These are phyloP conservation scores for Megaceryle torquata DNA, from an alignment of 2,113 vertebrate species.

Conservation along the genomic window DNA sequence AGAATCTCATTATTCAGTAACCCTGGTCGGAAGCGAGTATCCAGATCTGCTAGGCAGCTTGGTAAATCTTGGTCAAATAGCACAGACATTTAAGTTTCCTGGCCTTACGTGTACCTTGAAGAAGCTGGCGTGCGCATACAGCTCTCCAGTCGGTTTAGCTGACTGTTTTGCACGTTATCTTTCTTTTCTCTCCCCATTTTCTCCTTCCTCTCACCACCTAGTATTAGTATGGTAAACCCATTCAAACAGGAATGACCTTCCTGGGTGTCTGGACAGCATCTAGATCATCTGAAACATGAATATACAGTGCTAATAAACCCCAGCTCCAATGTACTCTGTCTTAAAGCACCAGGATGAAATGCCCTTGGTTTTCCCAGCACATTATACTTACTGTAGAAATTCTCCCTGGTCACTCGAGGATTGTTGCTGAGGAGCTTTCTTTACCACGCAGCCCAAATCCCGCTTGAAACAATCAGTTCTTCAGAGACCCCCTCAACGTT, in stretches of 20 bases:
- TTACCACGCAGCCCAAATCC: neutral
- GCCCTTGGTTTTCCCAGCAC: neutral
- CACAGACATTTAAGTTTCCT: neutral
- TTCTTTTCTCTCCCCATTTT: neutral
- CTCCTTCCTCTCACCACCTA: neutral
- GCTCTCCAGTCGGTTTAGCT: neutral
- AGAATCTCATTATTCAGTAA: neutral
- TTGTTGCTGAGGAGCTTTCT: neutral
- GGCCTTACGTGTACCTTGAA: neutral
- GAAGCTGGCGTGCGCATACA: neutral
- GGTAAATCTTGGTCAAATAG: neutral
- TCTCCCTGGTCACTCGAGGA: neutral
- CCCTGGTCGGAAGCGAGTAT: neutral
- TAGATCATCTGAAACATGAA: neutral
- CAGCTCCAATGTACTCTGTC: neutral
- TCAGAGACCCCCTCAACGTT: neutral
- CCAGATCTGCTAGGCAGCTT: neutral
- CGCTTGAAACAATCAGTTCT: neutral
- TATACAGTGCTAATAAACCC: neutral
- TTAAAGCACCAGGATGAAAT: neutral
- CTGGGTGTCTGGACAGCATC: neutral
- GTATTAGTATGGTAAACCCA: neutral
- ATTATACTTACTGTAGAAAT: neutral
- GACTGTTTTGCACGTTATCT: neutral
- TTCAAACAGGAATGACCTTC: neutral